These are phyloP conservation scores for Sorex fumeus DNA, from an alignment of 2,113 vertebrate genomes.

Conservation along the genomic window DNA sequence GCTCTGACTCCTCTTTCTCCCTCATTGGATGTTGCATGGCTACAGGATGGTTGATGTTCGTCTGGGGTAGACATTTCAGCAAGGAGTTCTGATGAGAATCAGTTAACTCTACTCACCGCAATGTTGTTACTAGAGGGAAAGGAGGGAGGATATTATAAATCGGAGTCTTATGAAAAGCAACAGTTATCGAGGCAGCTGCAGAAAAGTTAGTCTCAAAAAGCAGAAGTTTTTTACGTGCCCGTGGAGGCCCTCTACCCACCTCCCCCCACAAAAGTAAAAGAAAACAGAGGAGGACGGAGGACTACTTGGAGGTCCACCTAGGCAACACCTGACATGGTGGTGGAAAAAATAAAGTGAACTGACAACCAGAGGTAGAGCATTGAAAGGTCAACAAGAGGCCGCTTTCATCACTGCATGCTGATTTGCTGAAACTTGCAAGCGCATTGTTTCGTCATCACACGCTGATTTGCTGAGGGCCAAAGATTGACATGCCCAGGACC, in stretches of 20 bases:
- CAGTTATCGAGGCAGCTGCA: fast-evolving
- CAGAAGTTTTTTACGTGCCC: fast-evolving
- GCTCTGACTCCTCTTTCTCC: fast-evolving
- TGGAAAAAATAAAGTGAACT: not conserved
- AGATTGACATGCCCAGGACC: not conserved
- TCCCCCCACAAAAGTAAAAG: not conserved
- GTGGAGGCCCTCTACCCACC: fast-evolving
- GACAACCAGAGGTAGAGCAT: not conserved
- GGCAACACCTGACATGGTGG: fast-evolving
- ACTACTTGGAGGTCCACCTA: not conserved
- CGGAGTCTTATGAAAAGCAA: too few species aligned
- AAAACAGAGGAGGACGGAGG: not conserved
- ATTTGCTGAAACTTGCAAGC: slow-evolving; percentile 48
- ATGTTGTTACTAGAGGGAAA: too few species aligned
- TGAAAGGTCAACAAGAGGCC: not conserved
- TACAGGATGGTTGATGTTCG: fast-evolving
- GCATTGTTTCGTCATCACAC: too few species aligned
- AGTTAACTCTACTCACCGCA: too few species aligned
- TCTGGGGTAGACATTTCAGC: not conserved
- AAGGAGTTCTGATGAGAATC: too few species aligned
- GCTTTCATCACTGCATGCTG: not conserved
- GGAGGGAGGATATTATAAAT: too few species aligned
- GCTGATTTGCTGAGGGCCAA: not conserved
- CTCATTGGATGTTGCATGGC: not conserved
- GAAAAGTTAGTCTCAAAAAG: fast-evolving